These are phyloP conservation scores for Eristalinus sepulchralis DNA, from an alignment of 2,888 invertebrate genomes.

Conservation along the genomic window DNA sequence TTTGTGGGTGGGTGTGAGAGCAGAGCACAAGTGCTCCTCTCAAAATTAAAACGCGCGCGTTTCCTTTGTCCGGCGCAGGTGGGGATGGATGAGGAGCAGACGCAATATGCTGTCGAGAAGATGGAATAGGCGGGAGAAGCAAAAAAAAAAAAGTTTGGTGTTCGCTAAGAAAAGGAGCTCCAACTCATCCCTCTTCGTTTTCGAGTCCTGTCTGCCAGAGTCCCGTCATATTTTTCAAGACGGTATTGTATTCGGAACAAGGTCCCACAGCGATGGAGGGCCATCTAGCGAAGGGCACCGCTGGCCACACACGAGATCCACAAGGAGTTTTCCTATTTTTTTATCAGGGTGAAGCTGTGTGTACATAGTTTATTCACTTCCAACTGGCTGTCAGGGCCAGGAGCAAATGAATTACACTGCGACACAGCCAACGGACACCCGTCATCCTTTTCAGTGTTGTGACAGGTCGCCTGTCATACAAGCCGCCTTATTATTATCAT, in stretches of 20 bases:
- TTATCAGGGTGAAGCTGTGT: not conserved
- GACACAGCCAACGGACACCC: not conserved
- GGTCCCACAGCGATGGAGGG: too few species aligned
- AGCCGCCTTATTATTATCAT: slow-evolving; percentile 11
- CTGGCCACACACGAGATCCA: not conserved
- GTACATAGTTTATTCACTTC: not conserved
- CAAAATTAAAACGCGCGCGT: not conserved
- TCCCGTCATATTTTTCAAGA: too few species aligned
- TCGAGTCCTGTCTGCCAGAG: too few species aligned
- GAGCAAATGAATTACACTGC: not conserved
- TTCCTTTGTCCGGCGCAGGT: too few species aligned
- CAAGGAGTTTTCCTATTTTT: not conserved
- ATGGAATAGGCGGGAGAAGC: too few species aligned
- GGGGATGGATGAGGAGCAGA: too few species aligned
- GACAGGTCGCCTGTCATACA: not conserved
- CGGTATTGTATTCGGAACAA: too few species aligned
- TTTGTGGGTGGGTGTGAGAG: not conserved
- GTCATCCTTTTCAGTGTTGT: not conserved
- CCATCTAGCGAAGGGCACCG: too few species aligned
- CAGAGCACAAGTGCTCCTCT: not conserved
- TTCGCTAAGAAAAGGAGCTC: too few species aligned
- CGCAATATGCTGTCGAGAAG: too few species aligned
- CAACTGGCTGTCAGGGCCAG: not conserved
- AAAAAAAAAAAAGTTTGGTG: too few species aligned
- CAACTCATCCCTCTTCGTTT: too few species aligned